Conservation (phyloP, 2,888 invertebrate species). For the Parnassius glacialis region DNA sequence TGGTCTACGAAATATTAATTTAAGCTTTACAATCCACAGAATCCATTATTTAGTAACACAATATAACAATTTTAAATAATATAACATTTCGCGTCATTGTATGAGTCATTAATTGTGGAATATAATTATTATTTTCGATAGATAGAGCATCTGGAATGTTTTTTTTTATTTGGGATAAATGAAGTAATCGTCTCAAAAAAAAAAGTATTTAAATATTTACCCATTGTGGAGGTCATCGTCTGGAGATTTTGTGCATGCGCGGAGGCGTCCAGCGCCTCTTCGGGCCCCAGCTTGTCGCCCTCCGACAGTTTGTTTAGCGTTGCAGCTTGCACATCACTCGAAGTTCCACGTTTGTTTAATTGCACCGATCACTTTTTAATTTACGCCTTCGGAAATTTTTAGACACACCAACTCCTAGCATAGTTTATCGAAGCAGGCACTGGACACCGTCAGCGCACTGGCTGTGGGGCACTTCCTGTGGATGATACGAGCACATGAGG, state of each 20-base stretch:
- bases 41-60: too few relatives aligned
- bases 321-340: slow-evolving; percentile 67
- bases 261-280: slow-evolving; percentile 69
- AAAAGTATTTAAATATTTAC: slow-evolving; percentile 50
- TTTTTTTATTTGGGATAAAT: neutral
- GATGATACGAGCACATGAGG: slow-evolving; percentile 51
- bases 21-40: neutral
- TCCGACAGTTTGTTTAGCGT: slow-evolving; percentile 70
- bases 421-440: slow-evolving; percentile 66
- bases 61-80: too few relatives aligned
- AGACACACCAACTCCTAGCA: slow-evolving; percentile 69
- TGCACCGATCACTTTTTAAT: slow-evolving; percentile 73
- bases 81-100: too few relatives aligned
- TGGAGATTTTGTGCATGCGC: slow-evolving; percentile 67
- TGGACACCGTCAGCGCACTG: slow-evolving; percentile 59
- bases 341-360: slow-evolving; percentile 55
- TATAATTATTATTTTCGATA: too few relatives aligned
- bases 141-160: neutral
- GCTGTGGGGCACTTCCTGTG: slow-evolving; percentile 64
- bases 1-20: slow-evolving; percentile 19
- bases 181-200: slow-evolving; percentile 1
- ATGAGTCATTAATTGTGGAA: too few relatives aligned
- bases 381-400: slow-evolving; percentile 66
- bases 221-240: slow-evolving; percentile 79
- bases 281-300: slow-evolving; percentile 67